Percentiles rank a stretch among this genome's conserved stretches.
Evolutionary conservation across 92 coral and sea anemone genomes (phyloP).

Genomic region (Zoanthus gigantus): DNA sequence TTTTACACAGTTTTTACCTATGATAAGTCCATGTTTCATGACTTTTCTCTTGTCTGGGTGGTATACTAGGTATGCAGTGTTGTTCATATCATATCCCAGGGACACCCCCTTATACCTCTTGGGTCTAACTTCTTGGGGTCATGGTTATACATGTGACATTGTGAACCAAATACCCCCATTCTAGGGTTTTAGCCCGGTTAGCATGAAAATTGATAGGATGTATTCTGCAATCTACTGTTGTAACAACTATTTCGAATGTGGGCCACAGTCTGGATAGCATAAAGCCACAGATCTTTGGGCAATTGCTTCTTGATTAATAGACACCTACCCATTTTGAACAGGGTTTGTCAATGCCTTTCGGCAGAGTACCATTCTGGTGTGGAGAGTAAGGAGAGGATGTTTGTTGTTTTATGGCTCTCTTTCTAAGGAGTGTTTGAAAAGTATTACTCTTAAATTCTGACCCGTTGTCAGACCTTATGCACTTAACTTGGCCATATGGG

Average conservation of each 20-base stretch:
- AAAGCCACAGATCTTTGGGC: slow-evolving; percentile 49
- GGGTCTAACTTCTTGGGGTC: neutral
- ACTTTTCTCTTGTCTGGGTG: neutral
- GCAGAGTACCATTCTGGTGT: slow-evolving; percentile 67
- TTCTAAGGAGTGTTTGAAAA: slow-evolving; percentile 38
- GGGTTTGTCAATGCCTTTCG: slow-evolving; percentile 60
- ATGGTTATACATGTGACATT: slow-evolving; percentile 6
- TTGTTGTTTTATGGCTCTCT: slow-evolving; percentile 48
- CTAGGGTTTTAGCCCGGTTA: slow-evolving; percentile 34
- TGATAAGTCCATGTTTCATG: slow-evolving; percentile 1
- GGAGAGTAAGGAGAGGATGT: slow-evolving; percentile 60
- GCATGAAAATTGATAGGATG: neutral
- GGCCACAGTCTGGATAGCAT: slow-evolving; percentile 14
- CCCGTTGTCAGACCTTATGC: slow-evolving; percentile 47
- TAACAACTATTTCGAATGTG: slow-evolving; percentile 23
- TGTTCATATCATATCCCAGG: neutral
- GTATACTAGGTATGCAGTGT: neutral
- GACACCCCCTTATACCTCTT: slow-evolving; percentile 5
- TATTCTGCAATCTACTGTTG: slow-evolving; percentile 24
- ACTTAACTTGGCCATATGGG: slow-evolving; percentile 49
- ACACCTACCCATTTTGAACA: slow-evolving; percentile 69
- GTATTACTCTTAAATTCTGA: slow-evolving; percentile 37
- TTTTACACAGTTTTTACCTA: neutral
- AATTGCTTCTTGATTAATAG: slow-evolving; percentile 34
- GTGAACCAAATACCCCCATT: slow-evolving; percentile 20